Percentiles rank a stretch among this genome's conserved stretches.
Conservation (phyloP, 2,888 invertebrate genomes). For the Herminia tarsipennalis region DNA sequence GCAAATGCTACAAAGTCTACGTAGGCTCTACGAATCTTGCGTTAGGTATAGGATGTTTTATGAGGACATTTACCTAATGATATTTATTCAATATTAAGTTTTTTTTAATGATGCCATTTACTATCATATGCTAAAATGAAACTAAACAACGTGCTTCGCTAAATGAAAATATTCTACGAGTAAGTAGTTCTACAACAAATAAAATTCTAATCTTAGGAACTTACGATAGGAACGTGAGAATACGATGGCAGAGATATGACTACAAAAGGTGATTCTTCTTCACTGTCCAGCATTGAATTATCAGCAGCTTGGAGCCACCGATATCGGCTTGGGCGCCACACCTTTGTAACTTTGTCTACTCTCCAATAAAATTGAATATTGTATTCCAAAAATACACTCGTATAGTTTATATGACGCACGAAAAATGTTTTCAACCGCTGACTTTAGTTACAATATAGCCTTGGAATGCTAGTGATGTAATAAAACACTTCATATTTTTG, state of each 20-base stretch:
- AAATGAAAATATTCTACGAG: neutral
- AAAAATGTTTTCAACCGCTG: neutral
- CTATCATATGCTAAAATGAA: too few relatives aligned
- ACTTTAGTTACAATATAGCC: neutral
- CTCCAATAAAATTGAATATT: constrained; percentile 4
- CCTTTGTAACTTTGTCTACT: constrained; percentile 54
- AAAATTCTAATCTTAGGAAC: constrained; percentile 37
- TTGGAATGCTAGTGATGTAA: too few relatives aligned
- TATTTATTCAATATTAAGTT: too few relatives aligned
- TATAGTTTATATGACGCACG: neutral
- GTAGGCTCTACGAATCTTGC: too few relatives aligned
- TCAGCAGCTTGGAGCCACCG: constrained; percentile 78
- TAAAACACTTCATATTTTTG: neutral
- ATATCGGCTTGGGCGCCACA: constrained; percentile 79
- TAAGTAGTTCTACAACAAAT: neutral
- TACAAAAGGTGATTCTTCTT: constrained; percentile 88
- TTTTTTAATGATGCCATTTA: too few relatives aligned
- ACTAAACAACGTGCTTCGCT: too few relatives aligned
- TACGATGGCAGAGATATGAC: constrained; percentile 89
- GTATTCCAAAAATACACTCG: neutral
- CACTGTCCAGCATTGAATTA: constrained; percentile 85
- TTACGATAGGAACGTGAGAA: constrained; percentile 77
- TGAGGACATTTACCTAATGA: too few relatives aligned
- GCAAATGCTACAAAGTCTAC: too few relatives aligned
- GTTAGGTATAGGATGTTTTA: too few relatives aligned